Evolutionary conservation across 2,888 invertebrate genomes (phyloP), one percentile per base, ranked within the genome.

Genomic region (Oscheius onirici): DNA sequence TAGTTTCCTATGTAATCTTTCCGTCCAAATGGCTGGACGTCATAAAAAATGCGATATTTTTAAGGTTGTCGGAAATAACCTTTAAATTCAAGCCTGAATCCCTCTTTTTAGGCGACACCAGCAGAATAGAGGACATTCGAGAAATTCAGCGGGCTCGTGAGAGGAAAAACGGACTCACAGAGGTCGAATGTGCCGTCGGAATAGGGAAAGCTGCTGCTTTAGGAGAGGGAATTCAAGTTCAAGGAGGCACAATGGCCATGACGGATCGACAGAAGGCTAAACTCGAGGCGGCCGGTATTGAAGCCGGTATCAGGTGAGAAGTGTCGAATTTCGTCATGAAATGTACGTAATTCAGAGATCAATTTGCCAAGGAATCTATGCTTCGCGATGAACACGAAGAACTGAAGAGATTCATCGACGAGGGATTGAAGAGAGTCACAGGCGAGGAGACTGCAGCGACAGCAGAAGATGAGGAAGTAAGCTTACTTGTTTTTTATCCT

Each of bases 301-400:
- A 86, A 61, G 77, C 80, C 10, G 86, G 84, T 26, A 83, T 86
- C 13, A 58, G 70, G 75, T 74, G 46, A 11, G 20, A 41, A 10
- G 1, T 41, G 41, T 63, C 6, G 11, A 26, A 0, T 26, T 17
- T 17, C 17, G n/a, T 17, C 3, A 13, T 10, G 28, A 34, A 6
- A 15, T 34, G 2, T n/a, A n/a, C n/a, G n/a, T n/a, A n/a, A 26
- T 71, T 63, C 63, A 80, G 85, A 44, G 86, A 84, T 28, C 85
- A 86, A 63, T 86, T 86, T 76, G 83, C 82, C 69, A 85, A 84
- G 60, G 86, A 86, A 67, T 83, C 84, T 3, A 72, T 85, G 78
- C 73, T 86, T 40, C 73, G 84, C 44, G 85, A 86, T 75, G 84
- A 86, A 60, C 82, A 86, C 71, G 86, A 86, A 63, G 86, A 86